These are phyloP conservation scores for Drosophila sucinea DNA, from an alignment of 1,140 invertebrate genomes.

Conservation along the genomic window DNA sequence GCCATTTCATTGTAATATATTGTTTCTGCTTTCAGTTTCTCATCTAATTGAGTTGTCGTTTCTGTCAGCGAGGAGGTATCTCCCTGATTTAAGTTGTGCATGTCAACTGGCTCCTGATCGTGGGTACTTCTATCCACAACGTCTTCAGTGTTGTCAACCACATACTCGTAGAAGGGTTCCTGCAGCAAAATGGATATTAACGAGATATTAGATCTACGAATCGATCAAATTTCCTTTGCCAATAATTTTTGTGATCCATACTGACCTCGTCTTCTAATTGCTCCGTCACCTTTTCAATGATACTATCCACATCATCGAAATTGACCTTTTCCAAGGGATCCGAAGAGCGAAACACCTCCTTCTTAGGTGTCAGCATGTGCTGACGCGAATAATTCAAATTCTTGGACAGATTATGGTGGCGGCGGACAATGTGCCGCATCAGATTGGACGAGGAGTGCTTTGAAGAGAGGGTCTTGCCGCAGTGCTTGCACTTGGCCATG, in stretches of 20 bases:
- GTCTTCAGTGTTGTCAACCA: constrained; percentile 62
- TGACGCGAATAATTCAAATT: constrained; percentile 62
- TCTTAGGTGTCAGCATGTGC: constrained; percentile 60
- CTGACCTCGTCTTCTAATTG: constrained; percentile 68
- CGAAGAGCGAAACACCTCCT: constrained; percentile 32
- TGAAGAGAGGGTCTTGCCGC: constrained; percentile 68
- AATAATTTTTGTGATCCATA: background rate
- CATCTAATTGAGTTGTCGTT: constrained; percentile 61
- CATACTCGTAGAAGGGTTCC: constrained; percentile 72
- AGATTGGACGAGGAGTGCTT: constrained; percentile 74
- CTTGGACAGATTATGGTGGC: constrained; percentile 67
- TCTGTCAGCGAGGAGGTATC: constrained; percentile 53
- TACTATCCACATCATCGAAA: constrained; percentile 72
- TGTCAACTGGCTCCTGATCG: constrained; percentile 46
- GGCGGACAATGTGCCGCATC: constrained; percentile 67
- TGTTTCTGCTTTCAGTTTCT: constrained; percentile 76
- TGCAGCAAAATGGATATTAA: constrained; percentile 47
- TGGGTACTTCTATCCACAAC: constrained; percentile 39
- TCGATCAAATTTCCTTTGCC: background rate
- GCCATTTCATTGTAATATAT: constrained; percentile 81
- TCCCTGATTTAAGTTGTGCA: constrained; percentile 34
- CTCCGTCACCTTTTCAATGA: constrained; percentile 68
- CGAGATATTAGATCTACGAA: background rate
- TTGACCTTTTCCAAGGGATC: constrained; percentile 70
- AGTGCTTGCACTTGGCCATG: constrained; percentile 72